These are phyloP conservation scores for Aptenodytes forsteri DNA, from an alignment of 2,113 vertebrate species.

Conservation along the genomic window DNA sequence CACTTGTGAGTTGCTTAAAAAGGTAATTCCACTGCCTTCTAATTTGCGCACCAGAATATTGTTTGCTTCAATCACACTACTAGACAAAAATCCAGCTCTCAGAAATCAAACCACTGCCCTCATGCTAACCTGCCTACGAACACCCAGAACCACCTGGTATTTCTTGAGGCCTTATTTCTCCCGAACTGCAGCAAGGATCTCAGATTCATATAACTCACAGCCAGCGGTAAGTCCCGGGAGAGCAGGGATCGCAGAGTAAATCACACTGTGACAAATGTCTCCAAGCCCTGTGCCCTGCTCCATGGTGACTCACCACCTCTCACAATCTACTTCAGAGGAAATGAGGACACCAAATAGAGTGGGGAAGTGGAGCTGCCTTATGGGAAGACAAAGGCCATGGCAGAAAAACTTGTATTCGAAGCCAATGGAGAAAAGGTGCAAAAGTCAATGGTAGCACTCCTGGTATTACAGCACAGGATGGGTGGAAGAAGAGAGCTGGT, in stretches of 20 bases:
- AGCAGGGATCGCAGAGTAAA: neutral
- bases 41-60: neutral
- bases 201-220: fast-evolving
- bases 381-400: slow-evolving; percentile 40
- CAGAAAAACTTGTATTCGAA: slow-evolving; percentile 26
- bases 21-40: neutral
- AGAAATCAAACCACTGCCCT: neutral
- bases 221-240: neutral
- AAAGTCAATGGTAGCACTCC: neutral
- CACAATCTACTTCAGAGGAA: slow-evolving; percentile 10
- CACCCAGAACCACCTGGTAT: neutral
- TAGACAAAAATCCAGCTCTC: neutral
- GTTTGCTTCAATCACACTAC: neutral
- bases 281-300: neutral
- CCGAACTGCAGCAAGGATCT: neutral
- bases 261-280: neutral
- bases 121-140: neutral
- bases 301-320: neutral
- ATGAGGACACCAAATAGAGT: slow-evolving; percentile 1
- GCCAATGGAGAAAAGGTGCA: slow-evolving; percentile 19
- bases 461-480: neutral
- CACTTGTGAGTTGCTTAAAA: neutral
- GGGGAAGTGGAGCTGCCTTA: slow-evolving; percentile 48
- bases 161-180: neutral
- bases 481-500: neutral